Base-by-base conservation (phyloP, 2,888 invertebrate species). In the Rhyacophila evoluta region DNA sequence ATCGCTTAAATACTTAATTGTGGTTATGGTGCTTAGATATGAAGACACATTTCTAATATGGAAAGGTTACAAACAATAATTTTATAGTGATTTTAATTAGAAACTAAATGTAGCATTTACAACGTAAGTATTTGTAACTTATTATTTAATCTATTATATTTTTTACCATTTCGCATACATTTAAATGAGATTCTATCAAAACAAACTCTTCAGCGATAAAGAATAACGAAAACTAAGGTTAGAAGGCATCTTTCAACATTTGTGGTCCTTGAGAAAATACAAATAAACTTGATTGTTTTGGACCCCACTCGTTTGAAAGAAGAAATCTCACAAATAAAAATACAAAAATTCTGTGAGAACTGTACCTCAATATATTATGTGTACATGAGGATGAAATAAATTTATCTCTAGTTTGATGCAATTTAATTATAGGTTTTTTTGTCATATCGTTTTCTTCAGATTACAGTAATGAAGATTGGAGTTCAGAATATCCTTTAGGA, bases 401-500 rank as follows among this genome's bases (percentile, higher is more conserved):
- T n/a, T n/a, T n/a, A n/a, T n/a, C n/a, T n/a, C n/a, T n/a, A n/a
- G n/a, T n/a, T n/a, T n/a, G n/a, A n/a, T n/a, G n/a, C n/a, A 33
- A 33, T 33, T 33, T 33, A 33, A 4, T 33, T 33, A 33, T 33
- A 4, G 2, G 6, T 33, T 2, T 10, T 69, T 28, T 28, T 69
- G 29, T 69, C 29, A 69, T 15, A 36, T 27, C 37, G 28, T 74
- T 82, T 74, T 83, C 82, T 83, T 73, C 89, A 89, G 90, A 89
- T 89, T 89, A 88, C 88, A 89, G 89, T 84, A 89, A 91, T 10
- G 92, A 92, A 86, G 92, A 92, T 84, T 92, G 92, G 92, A 91
- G 92, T 11, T 91, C 92, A 0, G 92, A 92, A 85, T 92, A 89
- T 85, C 92, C 92, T 37, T 87, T 92, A 81, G 90, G 86, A 84